Evolutionary conservation across 2,797 vertebrate genomes (phyloP).

Genomic region (Sylvilagus floridanus): DNA sequence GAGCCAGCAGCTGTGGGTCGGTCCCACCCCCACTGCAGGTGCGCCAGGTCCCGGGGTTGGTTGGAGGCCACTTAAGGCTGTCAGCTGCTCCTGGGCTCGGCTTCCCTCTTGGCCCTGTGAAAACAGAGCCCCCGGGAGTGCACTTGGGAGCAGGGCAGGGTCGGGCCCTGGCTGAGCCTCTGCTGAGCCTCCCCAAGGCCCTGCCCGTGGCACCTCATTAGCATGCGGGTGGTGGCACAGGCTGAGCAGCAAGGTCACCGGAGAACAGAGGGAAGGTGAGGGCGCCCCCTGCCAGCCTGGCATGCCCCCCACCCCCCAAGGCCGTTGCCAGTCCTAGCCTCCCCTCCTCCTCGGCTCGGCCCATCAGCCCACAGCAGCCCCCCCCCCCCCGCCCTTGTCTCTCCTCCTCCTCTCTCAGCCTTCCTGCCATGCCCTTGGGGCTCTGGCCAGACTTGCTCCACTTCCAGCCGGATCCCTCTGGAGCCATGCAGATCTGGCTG

Average conservation of each 20-base stretch:
- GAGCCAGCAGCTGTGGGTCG: background rate
- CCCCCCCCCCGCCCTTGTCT: background rate
- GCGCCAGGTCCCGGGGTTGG: background rate
- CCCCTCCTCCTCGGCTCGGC: background rate
- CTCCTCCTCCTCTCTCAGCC: background rate
- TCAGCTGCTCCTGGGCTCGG: background rate
- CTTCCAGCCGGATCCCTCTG: background rate
- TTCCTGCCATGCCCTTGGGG: background rate
- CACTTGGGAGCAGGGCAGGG: background rate
- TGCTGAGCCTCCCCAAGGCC: background rate
- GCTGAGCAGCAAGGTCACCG: background rate
- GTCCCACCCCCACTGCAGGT: background rate
- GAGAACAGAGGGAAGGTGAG: background rate
- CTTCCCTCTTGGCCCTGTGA: background rate
- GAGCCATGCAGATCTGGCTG: background rate
- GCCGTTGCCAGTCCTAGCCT: background rate
- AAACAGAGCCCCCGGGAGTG: background rate
- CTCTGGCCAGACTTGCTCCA: no score
- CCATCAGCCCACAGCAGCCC: background rate
- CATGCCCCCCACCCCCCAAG: background rate
- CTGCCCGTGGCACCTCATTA: background rate
- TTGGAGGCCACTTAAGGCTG: background rate
- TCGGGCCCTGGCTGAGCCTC: background rate
- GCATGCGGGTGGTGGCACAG: background rate
- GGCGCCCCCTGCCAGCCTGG: background rate